Evolutionary conservation across 2,888 invertebrate genomes (phyloP), one percentile per base, ranked within the genome.

Genomic region (Anaspis maculata): DNA sequence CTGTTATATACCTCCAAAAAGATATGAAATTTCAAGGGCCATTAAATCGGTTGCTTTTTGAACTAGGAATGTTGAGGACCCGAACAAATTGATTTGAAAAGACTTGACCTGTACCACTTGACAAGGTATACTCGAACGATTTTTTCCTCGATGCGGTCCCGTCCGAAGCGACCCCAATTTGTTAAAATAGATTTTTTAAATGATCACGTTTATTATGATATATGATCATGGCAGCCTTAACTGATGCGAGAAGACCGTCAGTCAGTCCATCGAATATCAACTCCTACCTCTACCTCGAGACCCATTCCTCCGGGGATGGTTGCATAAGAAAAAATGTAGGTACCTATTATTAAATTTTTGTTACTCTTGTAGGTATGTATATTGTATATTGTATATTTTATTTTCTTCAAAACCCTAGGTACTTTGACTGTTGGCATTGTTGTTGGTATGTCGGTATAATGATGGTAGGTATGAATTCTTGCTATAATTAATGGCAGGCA

Each of bases 181-280:
- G 42, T 42, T 42, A 40, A 42, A 33, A 42, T 36, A 24, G 42
- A 36, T 40, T 39, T 39, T 56, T 55, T 54, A 56, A 57, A 57
- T 56, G 55, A 51, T 48, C 51, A 46, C 45, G 48, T 54, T 57
- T 55, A 57, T 53, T 52, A 53, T 57, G 57, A 57, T 57, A 51
- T 55, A 57, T 29, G 24, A 36, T 32, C 34, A 30, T 25, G 33
- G 40, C 37, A 34, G 35, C 30, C 25, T 25, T 38, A 25, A 23
- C 13, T 21, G 16, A 29, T 29, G 28, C 24, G 13, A 22, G 21
- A 26, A 10, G 12, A 13, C 35, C 11, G 24, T 19, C 12, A 27
- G 25, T 5, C 13, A 9, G 12, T 12, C 13, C 13, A 14, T 10
- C n/a, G 12, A 29, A n/a, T 15, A 13, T 9, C n/a, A n/a, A 19